These are phyloP conservation scores for Lepus timidus DNA, from an alignment of 2,113 vertebrate genomes.

Conservation along the genomic window DNA sequence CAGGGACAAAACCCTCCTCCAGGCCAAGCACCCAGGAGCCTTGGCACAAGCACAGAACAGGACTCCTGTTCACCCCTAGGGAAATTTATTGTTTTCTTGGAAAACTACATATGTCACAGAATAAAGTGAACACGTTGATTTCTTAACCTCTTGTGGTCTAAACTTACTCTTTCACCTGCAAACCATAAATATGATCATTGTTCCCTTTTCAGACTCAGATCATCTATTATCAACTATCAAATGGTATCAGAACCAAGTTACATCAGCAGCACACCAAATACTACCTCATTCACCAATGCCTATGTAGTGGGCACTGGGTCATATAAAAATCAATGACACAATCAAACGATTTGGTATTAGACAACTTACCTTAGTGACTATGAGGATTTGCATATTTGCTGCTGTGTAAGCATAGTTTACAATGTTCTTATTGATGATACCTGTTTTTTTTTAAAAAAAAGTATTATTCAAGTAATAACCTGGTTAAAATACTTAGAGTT, in stretches of 20 bases:
- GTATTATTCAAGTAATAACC: slow-evolving; percentile 18
- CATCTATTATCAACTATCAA: not conserved
- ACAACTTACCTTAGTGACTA: not conserved
- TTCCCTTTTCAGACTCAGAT: not conserved
- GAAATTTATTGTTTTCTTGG: not conserved
- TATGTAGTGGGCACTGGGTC: not conserved
- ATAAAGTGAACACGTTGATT: not conserved
- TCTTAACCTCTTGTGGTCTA: not conserved
- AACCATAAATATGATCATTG: not conserved
- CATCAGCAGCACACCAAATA: not conserved
- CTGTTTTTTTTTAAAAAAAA: not conserved
- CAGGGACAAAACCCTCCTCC: not conserved
- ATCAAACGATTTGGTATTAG: not conserved
- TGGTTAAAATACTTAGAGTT: slow-evolving; percentile 62
- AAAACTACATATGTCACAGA: not conserved
- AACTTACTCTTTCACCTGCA: not conserved
- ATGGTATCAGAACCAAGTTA: not conserved
- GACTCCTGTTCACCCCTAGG: not conserved
- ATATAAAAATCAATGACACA: not conserved
- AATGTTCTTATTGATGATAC: slow-evolving; percentile 10
- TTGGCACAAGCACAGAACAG: not conserved
- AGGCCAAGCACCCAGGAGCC: not conserved
- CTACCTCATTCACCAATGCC: not conserved
- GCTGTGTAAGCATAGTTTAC: not conserved
- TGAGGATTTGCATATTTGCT: not conserved